Percentiles rank a stretch among this genome's conserved stretches.
These are phyloP conservation scores for Reticulitermes lucifugus DNA, from an alignment of 2,888 invertebrate species.

Conservation along the genomic window DNA sequence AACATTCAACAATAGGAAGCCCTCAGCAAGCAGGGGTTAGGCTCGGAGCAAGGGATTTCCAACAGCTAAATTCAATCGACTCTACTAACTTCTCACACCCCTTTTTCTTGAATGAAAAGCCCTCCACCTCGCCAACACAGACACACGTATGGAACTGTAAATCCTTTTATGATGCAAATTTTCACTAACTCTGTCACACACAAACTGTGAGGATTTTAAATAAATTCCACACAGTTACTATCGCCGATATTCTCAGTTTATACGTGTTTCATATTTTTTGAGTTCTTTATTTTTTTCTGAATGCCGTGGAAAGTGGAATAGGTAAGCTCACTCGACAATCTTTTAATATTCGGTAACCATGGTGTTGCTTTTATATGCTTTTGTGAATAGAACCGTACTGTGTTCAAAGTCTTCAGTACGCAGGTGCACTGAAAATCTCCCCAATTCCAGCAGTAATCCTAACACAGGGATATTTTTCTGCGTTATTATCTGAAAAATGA, in stretches of 20 bases:
- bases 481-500: too few species aligned
- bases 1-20: slow-evolving; percentile 22
- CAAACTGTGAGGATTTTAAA: slow-evolving; percentile 14
- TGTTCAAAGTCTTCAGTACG: too few species aligned
- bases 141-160: slow-evolving; percentile 7
- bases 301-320: not conserved
- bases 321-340: not conserved
- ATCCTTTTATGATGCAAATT: slow-evolving; percentile 32
- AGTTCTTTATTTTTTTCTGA: not conserved
- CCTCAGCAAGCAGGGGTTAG: slow-evolving; percentile 10
- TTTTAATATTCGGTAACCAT: not conserved
- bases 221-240: slow-evolving; percentile 15
- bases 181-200: slow-evolving; percentile 18
- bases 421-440: too few species aligned
- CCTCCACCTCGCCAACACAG: not conserved
- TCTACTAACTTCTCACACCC: not conserved
- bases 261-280: slow-evolving; percentile 16
- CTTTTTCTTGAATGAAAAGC: slow-evolving; percentile 21
- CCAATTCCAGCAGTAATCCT: too few species aligned
- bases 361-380: not conserved
- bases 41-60: slow-evolving; percentile 6
- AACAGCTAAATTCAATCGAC: slow-evolving; percentile 11
- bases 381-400: not conserved
- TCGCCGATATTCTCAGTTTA: not conserved
- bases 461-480: too few species aligned